A percentile compares a stretch with the other conserved stretches of the same genome.
These are phyloP conservation scores for Lepilemur septentrionalis DNA, from an alignment of 2,797 vertebrate genomes.

Conservation along the genomic window DNA sequence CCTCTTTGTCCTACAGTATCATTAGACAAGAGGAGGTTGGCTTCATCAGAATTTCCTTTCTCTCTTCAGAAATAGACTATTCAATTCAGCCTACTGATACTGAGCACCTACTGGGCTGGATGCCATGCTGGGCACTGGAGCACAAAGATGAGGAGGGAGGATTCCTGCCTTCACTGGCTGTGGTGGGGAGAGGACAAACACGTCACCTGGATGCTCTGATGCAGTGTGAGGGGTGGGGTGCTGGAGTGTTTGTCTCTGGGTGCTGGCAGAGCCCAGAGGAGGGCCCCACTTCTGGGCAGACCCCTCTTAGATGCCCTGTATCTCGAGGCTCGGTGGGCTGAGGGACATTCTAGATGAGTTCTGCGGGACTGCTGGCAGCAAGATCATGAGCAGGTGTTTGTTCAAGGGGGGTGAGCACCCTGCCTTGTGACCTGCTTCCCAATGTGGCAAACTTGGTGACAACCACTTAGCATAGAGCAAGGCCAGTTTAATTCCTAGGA, in stretches of 20 bases:
- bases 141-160: not conserved
- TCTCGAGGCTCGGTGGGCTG: not conserved
- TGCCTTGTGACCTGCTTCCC: conserved; percentile 63
- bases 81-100: not conserved
- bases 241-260: too few relatives aligned
- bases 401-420: not conserved
- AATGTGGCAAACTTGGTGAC: conserved; percentile 47
- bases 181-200: not conserved
- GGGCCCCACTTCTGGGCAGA: not conserved
- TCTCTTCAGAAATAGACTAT: not conserved
- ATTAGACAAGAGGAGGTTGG: not conserved
- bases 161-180: not conserved
- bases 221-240: not conserved
- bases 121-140: not conserved
- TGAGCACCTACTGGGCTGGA: not conserved
- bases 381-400: conserved; percentile 30
- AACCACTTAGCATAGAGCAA: conserved; percentile 51
- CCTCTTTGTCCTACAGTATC: not conserved
- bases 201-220: not conserved
- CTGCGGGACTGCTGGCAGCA: not conserved
- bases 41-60: not conserved
- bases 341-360: not conserved
- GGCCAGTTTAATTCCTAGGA: conserved; percentile 50
- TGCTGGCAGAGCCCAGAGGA: not conserved
- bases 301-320: not conserved